Base-by-base conservation (phyloP, 1,140 invertebrate species). In the Drosophila guanche region DNA sequence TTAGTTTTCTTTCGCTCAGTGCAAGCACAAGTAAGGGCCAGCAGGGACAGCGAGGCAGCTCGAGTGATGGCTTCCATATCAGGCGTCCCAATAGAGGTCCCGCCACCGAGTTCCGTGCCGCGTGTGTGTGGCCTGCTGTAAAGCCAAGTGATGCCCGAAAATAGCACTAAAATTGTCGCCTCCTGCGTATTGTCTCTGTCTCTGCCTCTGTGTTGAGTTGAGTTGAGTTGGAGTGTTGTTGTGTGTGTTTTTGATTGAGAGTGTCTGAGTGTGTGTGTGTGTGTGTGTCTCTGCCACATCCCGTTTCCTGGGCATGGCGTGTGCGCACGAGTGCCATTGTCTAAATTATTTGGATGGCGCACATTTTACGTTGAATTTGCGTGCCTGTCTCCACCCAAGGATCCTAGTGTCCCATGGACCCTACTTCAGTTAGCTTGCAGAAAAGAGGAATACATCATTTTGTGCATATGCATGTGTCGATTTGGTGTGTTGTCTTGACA, bases 261-360 rank as follows among this genome's bases (percentile, higher is more conserved):
- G 45, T 47, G 20, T 48, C 20, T 37, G 29, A 59, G 42, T 46
- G n/a, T 48, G 33, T 52, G 23, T n/a, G n/a, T 14, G 53, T 22
- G 37, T 57, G 57, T 47, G 60, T 55, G 52, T 59, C 57, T 55
- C 55, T 46, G 53, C 45, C 77, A 47, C 55, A 73, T 79, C 62
- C 77, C 47, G 56, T 65, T 67, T 75, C 47, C 74, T 68, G 72
- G 68, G 68, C 53, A 70, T 86, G 81, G 65, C 83, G 76, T 86
- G 79, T 86, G 83, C 77, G 81, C 81, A 86, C 81, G 81, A 85
- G 81, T 85, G 81, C 77, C 77, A 86, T 85, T 86, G 81, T 86
- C 81, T 86, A 85, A 85, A 85, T 85, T 75, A 85, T 85, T 85
- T 86, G 77, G 62, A 86, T 85, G 77, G 77, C 61, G 55, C 55